phyloP scores from a whole-genome alignment of 2,113 vertebrate species.

The Poecilia latipinna region DNA sequence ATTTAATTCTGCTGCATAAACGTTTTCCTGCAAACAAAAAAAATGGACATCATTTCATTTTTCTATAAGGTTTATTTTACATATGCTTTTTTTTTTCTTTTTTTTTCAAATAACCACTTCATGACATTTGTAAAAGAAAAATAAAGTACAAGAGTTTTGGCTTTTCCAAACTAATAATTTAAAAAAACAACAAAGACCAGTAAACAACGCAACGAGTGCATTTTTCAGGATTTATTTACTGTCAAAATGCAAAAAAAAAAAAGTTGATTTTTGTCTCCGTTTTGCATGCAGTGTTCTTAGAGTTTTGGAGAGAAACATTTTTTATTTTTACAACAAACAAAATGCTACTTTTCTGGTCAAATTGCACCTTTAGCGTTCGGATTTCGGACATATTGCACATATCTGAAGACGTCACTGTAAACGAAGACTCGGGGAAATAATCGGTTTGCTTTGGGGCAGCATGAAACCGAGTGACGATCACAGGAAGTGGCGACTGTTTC shows the following conservation, averaged over 20 bases:
- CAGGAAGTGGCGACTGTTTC: slow-evolving; percentile 27
- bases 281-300: slow-evolving; percentile 62
- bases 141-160: slow-evolving; percentile 66
- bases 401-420: slow-evolving; percentile 37
- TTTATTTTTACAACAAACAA: slow-evolving; percentile 45
- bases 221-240: slow-evolving; percentile 19
- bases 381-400: slow-evolving; percentile 65
- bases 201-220: slow-evolving; percentile 20
- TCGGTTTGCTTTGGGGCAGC: slow-evolving; percentile 8
- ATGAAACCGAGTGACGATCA: slow-evolving; percentile 4
- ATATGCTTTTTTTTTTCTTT: slow-evolving; percentile 64
- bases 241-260: slow-evolving; percentile 29
- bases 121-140: slow-evolving; percentile 70
- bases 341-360: slow-evolving; percentile 54
- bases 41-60: slow-evolving; percentile 27
- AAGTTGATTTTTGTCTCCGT: slow-evolving; percentile 46
- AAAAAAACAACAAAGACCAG: slow-evolving; percentile 18
- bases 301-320: slow-evolving; percentile 22
- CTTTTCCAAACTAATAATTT: slow-evolving; percentile 64
- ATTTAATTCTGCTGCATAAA: neutral
- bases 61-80: slow-evolving; percentile 80
- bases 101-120: slow-evolving; percentile 60
- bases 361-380: slow-evolving; percentile 56
- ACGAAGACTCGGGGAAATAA: slow-evolving; percentile 5
- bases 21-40: neutral